These are phyloP conservation scores for Spodoptera exigua DNA, from an alignment of 2,888 invertebrate species.

Conservation along the genomic window DNA sequence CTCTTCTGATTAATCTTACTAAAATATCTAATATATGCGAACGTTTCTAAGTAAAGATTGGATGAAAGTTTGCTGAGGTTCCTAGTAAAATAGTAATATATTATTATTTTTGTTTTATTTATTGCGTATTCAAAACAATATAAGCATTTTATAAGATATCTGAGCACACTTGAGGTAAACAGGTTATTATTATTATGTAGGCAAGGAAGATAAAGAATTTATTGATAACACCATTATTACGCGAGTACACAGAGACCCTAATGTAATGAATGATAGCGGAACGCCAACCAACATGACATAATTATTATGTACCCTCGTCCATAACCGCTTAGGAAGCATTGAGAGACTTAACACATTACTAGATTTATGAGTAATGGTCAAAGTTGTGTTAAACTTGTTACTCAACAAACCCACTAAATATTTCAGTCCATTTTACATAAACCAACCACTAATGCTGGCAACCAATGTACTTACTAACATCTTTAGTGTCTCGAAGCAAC, in stretches of 20 bases:
- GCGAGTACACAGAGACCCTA: constrained; percentile 9
- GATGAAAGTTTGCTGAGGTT: too few relatives aligned
- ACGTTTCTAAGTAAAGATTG: too few relatives aligned
- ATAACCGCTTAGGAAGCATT: constrained; percentile 28
- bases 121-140: not conserved
- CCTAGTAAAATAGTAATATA: too few relatives aligned
- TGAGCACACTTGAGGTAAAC: too few relatives aligned
- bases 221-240: constrained; percentile 5
- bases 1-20: too few relatives aligned
- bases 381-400: constrained; percentile 54
- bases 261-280: constrained; percentile 19
- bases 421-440: constrained; percentile 57
- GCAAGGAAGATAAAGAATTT: not conserved
- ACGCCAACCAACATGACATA: constrained; percentile 22
- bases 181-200: too few relatives aligned
- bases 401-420: constrained; percentile 56
- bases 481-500: constrained; percentile 62
- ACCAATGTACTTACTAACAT: constrained; percentile 64
- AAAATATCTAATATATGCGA: too few relatives aligned
- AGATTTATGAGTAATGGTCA: constrained; percentile 53
- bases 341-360: constrained; percentile 43
- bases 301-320: constrained; percentile 27
- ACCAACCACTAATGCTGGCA: constrained; percentile 58
- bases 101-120: too few relatives aligned
- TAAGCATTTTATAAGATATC: too few relatives aligned